A percentile compares a stretch with the other conserved stretches of the same genome.
These are phyloP conservation scores for Cairina moschata DNA, from an alignment of 2,113 vertebrate species.

Conservation along the genomic window DNA sequence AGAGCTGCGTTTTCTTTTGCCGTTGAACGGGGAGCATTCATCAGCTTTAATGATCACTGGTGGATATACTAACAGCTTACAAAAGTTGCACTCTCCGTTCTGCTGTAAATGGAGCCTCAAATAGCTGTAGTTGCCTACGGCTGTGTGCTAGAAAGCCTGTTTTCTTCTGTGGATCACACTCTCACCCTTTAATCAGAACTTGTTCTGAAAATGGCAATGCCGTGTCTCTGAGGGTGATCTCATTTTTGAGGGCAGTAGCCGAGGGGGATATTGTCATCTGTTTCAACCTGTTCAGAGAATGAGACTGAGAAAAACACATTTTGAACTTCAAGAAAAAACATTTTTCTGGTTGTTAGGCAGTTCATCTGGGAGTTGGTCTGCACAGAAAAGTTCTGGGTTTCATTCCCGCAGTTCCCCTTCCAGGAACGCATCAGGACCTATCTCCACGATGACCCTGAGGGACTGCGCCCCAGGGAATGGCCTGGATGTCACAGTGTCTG, in stretches of 20 bases:
- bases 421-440: rapidly evolving
- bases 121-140: conserved; percentile 11
- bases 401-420: background rate
- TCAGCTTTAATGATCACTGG: conserved; percentile 38
- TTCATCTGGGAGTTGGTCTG: background rate
- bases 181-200: conserved; percentile 57
- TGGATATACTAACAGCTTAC: background rate
- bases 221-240: conserved; percentile 14
- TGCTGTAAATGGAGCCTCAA: conserved; percentile 30
- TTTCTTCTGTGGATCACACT: background rate
- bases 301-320: background rate
- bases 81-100: background rate
- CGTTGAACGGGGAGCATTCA: background rate
- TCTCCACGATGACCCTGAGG: rapidly evolving
- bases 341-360: background rate
- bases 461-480: background rate
- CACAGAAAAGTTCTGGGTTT: background rate
- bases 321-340: conserved; percentile 3
- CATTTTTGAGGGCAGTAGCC: conserved; percentile 33
- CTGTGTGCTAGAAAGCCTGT: conserved; percentile 21
- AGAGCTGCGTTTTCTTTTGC: background rate
- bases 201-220: conserved; percentile 25
- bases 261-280: conserved; percentile 26
- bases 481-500: background rate
- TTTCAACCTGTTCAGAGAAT: conserved; percentile 24